These are phyloP conservation scores for Hucho hucho DNA, from an alignment of 2,113 vertebrate species.

Conservation along the genomic window DNA sequence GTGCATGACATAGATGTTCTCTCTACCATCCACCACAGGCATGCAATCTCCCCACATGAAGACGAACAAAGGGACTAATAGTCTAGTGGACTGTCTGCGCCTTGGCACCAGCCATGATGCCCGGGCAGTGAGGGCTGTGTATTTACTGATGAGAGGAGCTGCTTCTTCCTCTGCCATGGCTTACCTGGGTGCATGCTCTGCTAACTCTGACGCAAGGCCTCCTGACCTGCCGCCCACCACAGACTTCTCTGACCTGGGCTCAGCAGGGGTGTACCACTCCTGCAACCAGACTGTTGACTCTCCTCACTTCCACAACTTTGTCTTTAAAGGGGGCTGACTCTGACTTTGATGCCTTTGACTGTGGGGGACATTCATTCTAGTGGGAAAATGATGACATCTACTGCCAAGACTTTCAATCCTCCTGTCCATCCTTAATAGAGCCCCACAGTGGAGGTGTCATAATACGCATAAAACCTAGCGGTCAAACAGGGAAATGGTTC, in stretches of 20 bases:
- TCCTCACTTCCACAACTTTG: constrained; percentile 72
- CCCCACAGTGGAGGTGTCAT: too few species aligned
- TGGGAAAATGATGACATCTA: not conserved
- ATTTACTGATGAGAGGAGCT: constrained; percentile 79
- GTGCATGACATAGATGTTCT: too few species aligned
- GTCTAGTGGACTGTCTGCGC: constrained; percentile 67
- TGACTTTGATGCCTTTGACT: constrained; percentile 80
- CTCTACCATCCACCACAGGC: not conserved
- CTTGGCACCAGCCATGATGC: constrained; percentile 72
- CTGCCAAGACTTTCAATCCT: not conserved
- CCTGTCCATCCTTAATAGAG: too few species aligned
- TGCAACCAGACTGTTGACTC: constrained; percentile 53
- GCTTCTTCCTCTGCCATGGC: constrained; percentile 77
- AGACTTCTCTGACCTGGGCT: constrained; percentile 68
- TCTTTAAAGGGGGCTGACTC: constrained; percentile 74
- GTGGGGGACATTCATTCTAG: constrained; percentile 77
- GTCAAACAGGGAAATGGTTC: too few species aligned
- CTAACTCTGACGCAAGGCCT: constrained; percentile 54
- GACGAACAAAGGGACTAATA: not conserved
- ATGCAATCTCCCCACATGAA: not conserved
- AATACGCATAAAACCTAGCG: too few species aligned
- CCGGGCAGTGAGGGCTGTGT: constrained; percentile 70
- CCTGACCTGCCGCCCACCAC: constrained; percentile 58
- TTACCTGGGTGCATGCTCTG: constrained; percentile 69
- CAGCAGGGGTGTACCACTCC: constrained; percentile 60